Conservation (phyloP, 2,888 invertebrate species). For the Holacanthella duospinosa region DNA sequence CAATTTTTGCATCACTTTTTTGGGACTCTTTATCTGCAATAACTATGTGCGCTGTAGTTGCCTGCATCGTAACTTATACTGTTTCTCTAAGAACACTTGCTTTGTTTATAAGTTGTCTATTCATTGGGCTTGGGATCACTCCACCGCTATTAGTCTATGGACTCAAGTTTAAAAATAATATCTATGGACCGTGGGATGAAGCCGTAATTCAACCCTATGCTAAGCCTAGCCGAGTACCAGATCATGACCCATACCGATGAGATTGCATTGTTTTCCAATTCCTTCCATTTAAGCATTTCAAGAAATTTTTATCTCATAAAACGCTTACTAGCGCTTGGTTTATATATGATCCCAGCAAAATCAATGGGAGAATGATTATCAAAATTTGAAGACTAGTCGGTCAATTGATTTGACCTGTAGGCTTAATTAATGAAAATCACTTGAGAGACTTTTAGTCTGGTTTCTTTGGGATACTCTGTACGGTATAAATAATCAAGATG, state of each 20-base stretch:
- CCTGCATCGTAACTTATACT: conserved; percentile 45
- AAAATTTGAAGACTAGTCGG: too few species aligned
- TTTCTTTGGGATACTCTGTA: too few species aligned
- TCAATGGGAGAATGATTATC: too few species aligned
- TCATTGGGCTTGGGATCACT: conserved; percentile 60
- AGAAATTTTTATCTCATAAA: too few species aligned
- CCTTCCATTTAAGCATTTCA: too few species aligned
- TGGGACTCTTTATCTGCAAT: conserved; percentile 47
- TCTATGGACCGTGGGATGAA: conserved; percentile 97
- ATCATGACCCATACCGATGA: neutral
- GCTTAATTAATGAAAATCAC: too few species aligned
- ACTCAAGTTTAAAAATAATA: conserved; percentile 76
- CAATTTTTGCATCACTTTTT: conserved; percentile 59
- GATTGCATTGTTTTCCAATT: too few species aligned
- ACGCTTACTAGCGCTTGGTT: too few species aligned
- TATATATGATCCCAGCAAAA: too few species aligned
- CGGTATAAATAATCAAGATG: too few species aligned
- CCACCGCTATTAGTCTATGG: conserved; percentile 62
- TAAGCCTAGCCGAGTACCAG: neutral
- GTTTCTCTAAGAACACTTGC: conserved; percentile 43
- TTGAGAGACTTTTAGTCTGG: too few species aligned
- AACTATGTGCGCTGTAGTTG: conserved; percentile 47
- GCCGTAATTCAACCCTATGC: conserved; percentile 45
- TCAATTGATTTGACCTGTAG: too few species aligned
- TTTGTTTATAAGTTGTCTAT: conserved; percentile 52